Conservation (phyloP, 2,888 invertebrate species). For the Sabatieria punctata region DNA sequence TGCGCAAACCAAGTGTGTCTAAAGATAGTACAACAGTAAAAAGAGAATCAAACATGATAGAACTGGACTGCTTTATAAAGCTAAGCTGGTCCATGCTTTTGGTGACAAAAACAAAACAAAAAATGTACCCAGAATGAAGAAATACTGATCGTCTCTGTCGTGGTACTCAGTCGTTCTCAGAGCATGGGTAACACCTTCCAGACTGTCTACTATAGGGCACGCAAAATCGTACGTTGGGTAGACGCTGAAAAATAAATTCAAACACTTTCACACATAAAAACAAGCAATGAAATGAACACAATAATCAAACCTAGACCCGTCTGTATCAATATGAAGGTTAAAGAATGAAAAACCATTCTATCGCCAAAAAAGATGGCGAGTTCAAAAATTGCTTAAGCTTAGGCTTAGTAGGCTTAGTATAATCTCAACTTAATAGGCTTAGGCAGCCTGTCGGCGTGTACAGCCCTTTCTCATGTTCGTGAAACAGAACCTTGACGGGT, state of each 20-base stretch:
- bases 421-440: no score
- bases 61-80: not conserved
- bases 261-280: no score
- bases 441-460: no score
- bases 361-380: no score
- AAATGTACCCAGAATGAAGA: slow-evolving; percentile 49
- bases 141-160: slow-evolving; percentile 91
- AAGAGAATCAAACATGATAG: not conserved
- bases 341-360: no score
- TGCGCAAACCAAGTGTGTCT: slow-evolving; percentile 63
- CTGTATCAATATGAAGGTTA: no score
- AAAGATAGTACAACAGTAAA: not conserved
- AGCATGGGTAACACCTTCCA: slow-evolving; percentile 93
- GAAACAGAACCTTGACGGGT: no score
- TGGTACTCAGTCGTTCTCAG: slow-evolving; percentile 95
- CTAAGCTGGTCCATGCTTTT: not conserved
- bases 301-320: no score
- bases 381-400: no score
- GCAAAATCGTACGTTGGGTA: slow-evolving; percentile 99
- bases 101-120: not conserved
- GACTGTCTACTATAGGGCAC: slow-evolving; percentile 92
- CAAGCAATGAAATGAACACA: not conserved
- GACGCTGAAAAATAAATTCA: slow-evolving; percentile 49
- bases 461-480: no score
- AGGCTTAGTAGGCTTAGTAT: no score